Evolutionary conservation across 2,113 vertebrate genomes (phyloP).

Genomic region (Cephalopterus ornatus): DNA sequence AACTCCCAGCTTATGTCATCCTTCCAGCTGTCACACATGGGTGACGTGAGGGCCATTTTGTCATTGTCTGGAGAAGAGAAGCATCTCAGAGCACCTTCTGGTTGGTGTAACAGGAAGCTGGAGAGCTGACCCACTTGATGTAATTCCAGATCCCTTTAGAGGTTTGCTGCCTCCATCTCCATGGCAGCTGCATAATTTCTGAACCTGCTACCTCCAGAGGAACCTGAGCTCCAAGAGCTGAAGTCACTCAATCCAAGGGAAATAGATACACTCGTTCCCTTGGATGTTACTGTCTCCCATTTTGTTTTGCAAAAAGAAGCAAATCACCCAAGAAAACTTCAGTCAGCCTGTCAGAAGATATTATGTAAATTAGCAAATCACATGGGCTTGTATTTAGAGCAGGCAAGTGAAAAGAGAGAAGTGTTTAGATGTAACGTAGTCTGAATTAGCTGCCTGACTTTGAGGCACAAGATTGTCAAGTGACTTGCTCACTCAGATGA

Average conservation of each 20-base stretch:
- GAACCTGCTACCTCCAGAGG: neutral
- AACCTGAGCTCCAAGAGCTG: neutral
- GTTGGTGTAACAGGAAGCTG: neutral
- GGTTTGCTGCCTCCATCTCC: neutral
- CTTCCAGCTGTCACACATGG: rapidly evolving
- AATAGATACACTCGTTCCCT: neutral
- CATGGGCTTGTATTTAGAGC: constrained; percentile 27
- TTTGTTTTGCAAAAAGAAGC: constrained; percentile 40
- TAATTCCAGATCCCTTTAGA: neutral
- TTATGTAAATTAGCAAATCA: constrained; percentile 45
- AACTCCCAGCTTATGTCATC: neutral
- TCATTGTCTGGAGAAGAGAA: neutral
- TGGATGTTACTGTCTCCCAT: constrained; percentile 26
- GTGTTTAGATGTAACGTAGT: neutral
- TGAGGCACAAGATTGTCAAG: neutral
- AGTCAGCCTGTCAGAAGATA: constrained; percentile 34
- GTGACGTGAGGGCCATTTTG: neutral
- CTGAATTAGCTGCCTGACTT: constrained; percentile 37
- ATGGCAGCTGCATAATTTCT: constrained; percentile 7
- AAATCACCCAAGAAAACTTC: constrained; percentile 50
- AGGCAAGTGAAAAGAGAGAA: neutral
- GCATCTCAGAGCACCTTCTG: neutral
- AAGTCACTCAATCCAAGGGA: neutral
- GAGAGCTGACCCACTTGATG: neutral
- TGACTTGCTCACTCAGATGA: neutral